These are phyloP conservation scores for Rhynchotus rufescens DNA, from an alignment of 2,797 vertebrate species.

Conservation along the genomic window DNA sequence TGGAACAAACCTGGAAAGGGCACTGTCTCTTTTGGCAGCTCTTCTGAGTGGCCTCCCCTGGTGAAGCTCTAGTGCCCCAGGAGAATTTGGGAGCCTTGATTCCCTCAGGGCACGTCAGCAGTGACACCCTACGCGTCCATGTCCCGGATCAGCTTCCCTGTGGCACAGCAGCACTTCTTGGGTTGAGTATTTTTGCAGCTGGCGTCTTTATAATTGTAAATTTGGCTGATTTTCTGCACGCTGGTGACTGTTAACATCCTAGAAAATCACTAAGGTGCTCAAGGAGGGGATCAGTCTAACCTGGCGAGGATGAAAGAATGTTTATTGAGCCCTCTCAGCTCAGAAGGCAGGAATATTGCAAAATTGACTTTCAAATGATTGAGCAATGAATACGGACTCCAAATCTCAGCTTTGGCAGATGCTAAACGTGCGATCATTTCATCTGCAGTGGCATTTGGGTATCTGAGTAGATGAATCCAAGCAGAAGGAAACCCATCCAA, in stretches of 20 bases:
- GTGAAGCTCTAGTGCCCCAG: neutral
- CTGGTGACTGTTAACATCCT: neutral
- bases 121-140: neutral
- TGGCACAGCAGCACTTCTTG: neutral
- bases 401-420: neutral
- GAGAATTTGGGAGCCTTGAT: neutral
- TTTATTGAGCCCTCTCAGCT: neutral
- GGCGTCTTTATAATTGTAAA: neutral
- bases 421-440: neutral
- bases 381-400: neutral
- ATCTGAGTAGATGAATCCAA: neutral
- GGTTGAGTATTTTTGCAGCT: neutral
- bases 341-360: neutral
- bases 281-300: neutral
- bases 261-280: neutral
- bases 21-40: neutral
- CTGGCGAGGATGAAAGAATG: neutral
- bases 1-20: conserved; percentile 1
- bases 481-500: neutral
- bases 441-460: neutral
- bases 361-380: neutral
- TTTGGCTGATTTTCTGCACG: neutral
- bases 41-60: neutral
- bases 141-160: neutral
- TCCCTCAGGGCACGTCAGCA: neutral